These are phyloP conservation scores for Drosophila setifemur DNA, from an alignment of 1,140 invertebrate species.

Conservation along the genomic window DNA sequence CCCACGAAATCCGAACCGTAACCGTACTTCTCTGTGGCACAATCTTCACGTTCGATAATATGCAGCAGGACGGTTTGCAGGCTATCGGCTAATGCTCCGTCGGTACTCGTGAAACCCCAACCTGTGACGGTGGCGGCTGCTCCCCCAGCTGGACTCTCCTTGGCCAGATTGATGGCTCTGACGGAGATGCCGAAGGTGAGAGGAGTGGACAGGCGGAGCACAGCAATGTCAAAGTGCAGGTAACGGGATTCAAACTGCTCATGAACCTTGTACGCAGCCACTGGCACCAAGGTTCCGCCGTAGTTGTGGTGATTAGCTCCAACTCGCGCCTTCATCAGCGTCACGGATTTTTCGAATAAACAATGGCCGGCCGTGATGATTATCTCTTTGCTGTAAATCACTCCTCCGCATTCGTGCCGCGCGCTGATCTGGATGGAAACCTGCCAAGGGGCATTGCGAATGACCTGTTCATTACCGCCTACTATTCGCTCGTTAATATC, in stretches of 20 bases:
- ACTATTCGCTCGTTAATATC: slow-evolving; percentile 82
- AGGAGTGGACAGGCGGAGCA: slow-evolving; percentile 79
- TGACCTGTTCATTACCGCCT: slow-evolving; percentile 83
- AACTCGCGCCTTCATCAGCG: slow-evolving; percentile 60
- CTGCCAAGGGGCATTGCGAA: slow-evolving; percentile 85
- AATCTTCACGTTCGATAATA: slow-evolving; percentile 46
- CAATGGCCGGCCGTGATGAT: slow-evolving; percentile 86
- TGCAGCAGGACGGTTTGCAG: slow-evolving; percentile 58
- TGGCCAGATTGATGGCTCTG: slow-evolving; percentile 56
- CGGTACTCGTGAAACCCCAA: slow-evolving; percentile 48
- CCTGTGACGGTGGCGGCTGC: slow-evolving; percentile 56
- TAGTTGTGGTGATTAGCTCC: slow-evolving; percentile 57
- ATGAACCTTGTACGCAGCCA: slow-evolving; percentile 38
- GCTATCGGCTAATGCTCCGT: slow-evolving; percentile 11
- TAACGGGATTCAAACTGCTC: slow-evolving; percentile 39
- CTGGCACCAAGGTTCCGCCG: slow-evolving; percentile 39
- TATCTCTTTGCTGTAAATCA: slow-evolving; percentile 83
- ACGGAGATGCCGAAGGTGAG: slow-evolving; percentile 42
- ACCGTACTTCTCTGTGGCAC: slow-evolving; percentile 55
- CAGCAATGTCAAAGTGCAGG: slow-evolving; percentile 83
- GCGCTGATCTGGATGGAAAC: slow-evolving; percentile 83
- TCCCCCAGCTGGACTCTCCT: slow-evolving; percentile 40
- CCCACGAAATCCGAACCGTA: slow-evolving; percentile 67
- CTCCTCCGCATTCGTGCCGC: slow-evolving; percentile 85
- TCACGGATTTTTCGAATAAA: slow-evolving; percentile 67